phyloP scores from a whole-genome alignment of 2,113 vertebrate species.

The Oenanthe oenanthe region DNA sequence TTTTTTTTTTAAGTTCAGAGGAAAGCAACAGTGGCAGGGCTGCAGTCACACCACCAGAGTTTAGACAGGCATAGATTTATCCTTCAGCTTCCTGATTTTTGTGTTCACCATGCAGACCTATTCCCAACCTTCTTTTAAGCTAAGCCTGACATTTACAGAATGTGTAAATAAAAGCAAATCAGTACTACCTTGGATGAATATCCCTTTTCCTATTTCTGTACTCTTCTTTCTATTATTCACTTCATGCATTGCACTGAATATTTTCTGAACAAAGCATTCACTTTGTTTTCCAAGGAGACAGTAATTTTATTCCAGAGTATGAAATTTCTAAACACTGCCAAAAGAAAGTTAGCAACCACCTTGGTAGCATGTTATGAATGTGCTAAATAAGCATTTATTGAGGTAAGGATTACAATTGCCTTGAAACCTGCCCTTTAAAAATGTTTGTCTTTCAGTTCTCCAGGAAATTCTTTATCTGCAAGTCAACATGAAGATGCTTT shows the following conservation, averaged over 20 bases:
- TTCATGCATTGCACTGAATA: neutral
- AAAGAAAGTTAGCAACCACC: neutral
- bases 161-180: neutral
- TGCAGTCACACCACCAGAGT: neutral
- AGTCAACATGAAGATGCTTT: neutral
- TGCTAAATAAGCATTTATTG: neutral
- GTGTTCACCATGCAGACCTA: neutral
- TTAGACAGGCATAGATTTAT: neutral
- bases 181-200: neutral
- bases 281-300: neutral
- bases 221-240: neutral
- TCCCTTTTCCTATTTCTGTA: neutral
- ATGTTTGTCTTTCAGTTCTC: neutral
- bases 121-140: neutral
- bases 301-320: neutral
- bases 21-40: neutral
- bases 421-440: neutral
- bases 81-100: neutral
- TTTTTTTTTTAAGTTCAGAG: neutral
- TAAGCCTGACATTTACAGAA: neutral
- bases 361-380: neutral
- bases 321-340: neutral
- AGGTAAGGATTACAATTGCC: neutral
- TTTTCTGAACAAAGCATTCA: neutral
- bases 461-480: neutral